Evolutionary conservation across 2,113 vertebrate species (phyloP).

Genomic region (Furnarius figulus): DNA sequence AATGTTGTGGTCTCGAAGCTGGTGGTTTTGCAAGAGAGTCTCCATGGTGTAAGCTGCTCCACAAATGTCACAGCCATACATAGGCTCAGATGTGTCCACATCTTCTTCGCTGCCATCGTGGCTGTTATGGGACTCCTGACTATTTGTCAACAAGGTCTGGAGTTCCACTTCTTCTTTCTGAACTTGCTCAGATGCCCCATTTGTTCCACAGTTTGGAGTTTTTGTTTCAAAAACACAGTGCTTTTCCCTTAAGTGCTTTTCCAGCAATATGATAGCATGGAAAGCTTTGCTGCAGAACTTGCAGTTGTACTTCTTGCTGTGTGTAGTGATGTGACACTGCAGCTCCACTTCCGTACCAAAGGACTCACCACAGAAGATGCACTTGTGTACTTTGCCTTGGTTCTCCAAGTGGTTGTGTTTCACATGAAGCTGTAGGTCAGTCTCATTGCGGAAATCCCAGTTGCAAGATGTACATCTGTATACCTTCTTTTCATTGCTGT

Average conservation of each 20-base stretch:
- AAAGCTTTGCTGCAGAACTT: constrained; percentile 99
- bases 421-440: constrained; percentile 93
- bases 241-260: constrained; percentile 94
- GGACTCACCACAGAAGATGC: constrained; percentile 98
- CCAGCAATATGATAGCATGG: constrained; percentile 93
- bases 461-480: constrained; percentile 96
- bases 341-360: constrained; percentile 98
- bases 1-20: constrained; percentile 97
- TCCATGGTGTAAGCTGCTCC: constrained; percentile 99
- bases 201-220: constrained; percentile 88
- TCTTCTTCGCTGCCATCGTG: constrained; percentile 94
- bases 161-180: constrained; percentile 93
- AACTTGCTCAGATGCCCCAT: constrained; percentile 86
- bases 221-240: constrained; percentile 95
- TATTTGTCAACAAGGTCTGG: constrained; percentile 89
- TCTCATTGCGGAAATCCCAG: constrained; percentile 98
- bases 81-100: constrained; percentile 90
- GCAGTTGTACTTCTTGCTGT: constrained; percentile 99
- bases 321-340: constrained; percentile 97
- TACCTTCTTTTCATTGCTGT: constrained; percentile 97
- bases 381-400: constrained; percentile 90
- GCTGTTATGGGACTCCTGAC: constrained; percentile 92
- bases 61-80: constrained; percentile 97
- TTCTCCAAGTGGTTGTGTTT: constrained; percentile 97
- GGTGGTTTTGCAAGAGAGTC: constrained; percentile 94